Evolutionary conservation across 2,797 vertebrate genomes (phyloP).

Genomic region (Phoeniculus purpureus): DNA sequence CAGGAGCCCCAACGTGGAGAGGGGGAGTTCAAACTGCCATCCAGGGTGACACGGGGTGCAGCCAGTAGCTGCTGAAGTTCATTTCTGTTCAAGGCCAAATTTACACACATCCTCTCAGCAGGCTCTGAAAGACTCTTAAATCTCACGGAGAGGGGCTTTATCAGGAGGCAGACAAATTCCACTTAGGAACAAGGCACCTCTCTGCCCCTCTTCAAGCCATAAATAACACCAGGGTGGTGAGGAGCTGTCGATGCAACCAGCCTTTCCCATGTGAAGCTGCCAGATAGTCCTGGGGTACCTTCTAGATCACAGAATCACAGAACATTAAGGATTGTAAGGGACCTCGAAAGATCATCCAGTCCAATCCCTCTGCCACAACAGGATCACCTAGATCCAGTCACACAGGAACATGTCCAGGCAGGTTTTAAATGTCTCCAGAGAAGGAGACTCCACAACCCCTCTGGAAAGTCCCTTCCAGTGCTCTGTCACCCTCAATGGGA

Average conservation of each 20-base stretch:
- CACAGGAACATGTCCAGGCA: too few species aligned
- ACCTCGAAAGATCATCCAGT: too few species aligned
- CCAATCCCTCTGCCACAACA: too few species aligned
- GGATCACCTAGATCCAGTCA: too few species aligned
- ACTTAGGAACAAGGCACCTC: not conserved
- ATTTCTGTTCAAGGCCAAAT: not conserved
- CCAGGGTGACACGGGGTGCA: not conserved
- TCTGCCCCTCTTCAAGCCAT: not conserved
- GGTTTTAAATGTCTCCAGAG: too few species aligned
- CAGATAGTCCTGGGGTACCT: not conserved
- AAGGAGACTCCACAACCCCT: too few species aligned
- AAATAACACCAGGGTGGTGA: not conserved
- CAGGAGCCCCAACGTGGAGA: not conserved
- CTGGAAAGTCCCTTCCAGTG: too few species aligned
- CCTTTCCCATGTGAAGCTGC: not conserved
- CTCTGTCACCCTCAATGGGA: too few species aligned
- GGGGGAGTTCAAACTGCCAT: not conserved
- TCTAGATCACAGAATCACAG: not conserved
- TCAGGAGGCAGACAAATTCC: not conserved
- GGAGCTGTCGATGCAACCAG: not conserved
- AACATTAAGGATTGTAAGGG: too few species aligned
- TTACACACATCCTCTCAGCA: not conserved
- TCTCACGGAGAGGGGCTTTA: not conserved
- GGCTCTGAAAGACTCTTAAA: not conserved
- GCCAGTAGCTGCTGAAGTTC: not conserved